Base-by-base conservation (phyloP, 2,888 invertebrate species). In the Scrobipalpa atriplicella region DNA sequence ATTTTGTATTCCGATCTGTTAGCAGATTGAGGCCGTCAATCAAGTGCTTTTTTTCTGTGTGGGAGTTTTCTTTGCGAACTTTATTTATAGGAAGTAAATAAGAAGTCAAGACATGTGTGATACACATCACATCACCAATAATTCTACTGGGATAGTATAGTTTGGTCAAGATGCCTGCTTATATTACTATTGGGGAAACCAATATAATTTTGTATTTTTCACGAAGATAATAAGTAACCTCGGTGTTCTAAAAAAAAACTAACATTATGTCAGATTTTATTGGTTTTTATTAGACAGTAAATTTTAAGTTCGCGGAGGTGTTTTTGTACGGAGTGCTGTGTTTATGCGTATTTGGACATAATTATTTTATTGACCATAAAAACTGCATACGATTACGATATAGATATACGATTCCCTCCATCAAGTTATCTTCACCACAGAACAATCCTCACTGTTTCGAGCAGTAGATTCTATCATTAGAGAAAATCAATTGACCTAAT, bases 401-500 rank as follows among this genome's bases (percentile, higher is more conserved):
- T n/a, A n/a, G 38, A 60, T 38, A 60, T 60, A 60, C 60, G 60
- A 38, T 36, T 60, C 60, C 18, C 9, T 60, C 29, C 54, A 13
- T 29, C 21, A n/a, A n/a, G n/a, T n/a, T n/a, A n/a, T n/a, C n/a
- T n/a, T n/a, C n/a, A n/a, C n/a, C n/a, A n/a, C n/a, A n/a, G n/a
- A n/a, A n/a, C n/a, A n/a, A 56, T 56, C 54, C 21, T 21, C 54
- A 21, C 13, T 54, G 54, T 54, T 54, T 56, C 21, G 6, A 21
- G 16, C 43, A 58, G 11, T 60, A 58, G 41, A 63, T 41, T 36
- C 51, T 36, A 60, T 67, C 10, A 62, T 67, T 67, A 54, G 16
- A 64, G 54, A 29, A 54, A 51, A 62, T 36, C 61, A 63, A 65
- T 29, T 21, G 21, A 0, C n/a, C 36, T 54, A 69, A 64, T 77